These are phyloP conservation scores for Pachycephus smyrnensis DNA, from an alignment of 2,888 invertebrate species.

Conservation along the genomic window DNA sequence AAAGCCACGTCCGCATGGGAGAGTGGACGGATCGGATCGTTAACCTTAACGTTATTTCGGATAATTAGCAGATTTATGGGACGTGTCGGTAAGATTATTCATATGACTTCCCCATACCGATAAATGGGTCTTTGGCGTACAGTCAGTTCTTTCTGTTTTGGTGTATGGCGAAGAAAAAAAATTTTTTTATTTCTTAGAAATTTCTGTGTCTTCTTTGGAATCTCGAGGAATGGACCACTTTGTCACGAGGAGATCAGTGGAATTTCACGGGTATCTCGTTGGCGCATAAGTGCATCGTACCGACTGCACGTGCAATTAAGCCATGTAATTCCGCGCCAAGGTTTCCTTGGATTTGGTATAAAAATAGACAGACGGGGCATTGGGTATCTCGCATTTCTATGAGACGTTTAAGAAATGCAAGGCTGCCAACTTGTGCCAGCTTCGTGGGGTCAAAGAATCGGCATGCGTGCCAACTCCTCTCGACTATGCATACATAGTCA, in stretches of 20 bases:
- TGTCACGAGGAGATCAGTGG: neutral
- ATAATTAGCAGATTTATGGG: slow-evolving; percentile 9
- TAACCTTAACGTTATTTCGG: slow-evolving; percentile 20
- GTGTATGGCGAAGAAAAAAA: no score
- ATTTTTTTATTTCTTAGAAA: neutral
- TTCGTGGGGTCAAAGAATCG: slow-evolving; percentile 35
- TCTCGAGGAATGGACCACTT: neutral
- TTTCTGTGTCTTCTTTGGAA: neutral
- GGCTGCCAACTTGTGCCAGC: neutral
- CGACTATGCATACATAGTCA: slow-evolving; percentile 22
- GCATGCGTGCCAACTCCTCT: slow-evolving; percentile 33
- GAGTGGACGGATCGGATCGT: slow-evolving; percentile 10
- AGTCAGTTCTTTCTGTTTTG: neutral
- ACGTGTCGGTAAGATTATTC: neutral
- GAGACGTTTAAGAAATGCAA: slow-evolving; percentile 14
- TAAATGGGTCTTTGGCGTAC: neutral
- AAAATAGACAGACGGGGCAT: neutral
- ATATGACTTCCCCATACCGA: neutral
- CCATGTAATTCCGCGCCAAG: neutral
- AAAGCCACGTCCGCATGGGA: neutral
- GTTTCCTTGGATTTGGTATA: neutral
- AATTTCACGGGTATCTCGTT: neutral
- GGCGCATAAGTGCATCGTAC: neutral
- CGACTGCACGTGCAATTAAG: neutral
- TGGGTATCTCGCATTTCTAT: slow-evolving; percentile 1